Conservation (phyloP, 2,888 invertebrate species). For the Phyto melanocephala region DNA sequence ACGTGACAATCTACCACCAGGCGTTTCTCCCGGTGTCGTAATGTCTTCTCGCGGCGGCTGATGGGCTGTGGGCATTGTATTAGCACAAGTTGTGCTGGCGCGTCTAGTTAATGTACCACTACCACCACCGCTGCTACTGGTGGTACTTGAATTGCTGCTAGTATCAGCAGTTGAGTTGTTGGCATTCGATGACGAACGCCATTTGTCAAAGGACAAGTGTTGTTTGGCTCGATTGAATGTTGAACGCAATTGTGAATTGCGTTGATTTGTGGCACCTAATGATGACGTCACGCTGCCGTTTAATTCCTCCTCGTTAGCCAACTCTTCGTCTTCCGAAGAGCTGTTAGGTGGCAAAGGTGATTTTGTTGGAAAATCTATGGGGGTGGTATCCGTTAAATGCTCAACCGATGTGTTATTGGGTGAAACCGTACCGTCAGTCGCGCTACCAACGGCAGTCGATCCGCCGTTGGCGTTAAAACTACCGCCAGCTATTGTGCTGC, state of each 20-base stretch:
- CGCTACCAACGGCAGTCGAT: conserved; percentile 69
- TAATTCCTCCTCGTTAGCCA: conserved; percentile 76
- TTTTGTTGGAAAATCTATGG: conserved; percentile 77
- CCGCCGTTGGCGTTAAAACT: conserved; percentile 77
- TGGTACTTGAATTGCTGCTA: conserved; percentile 57
- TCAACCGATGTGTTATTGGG: conserved; percentile 37
- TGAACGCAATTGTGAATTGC: conserved; percentile 88
- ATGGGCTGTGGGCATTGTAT: conserved; percentile 70
- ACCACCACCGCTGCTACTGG: conserved; percentile 54
- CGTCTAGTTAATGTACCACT: conserved; percentile 71
- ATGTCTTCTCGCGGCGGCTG: conserved; percentile 72
- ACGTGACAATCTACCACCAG: conserved; percentile 88
- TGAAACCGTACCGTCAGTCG: conserved; percentile 67
- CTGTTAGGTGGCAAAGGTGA: conserved; percentile 71
- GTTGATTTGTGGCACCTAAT: conserved; percentile 79
- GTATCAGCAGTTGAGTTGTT: conserved; percentile 61
- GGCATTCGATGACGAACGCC: conserved; percentile 81
- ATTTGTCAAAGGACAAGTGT: conserved; percentile 86
- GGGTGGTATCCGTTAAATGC: conserved; percentile 78
- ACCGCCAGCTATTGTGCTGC: conserved; percentile 76
- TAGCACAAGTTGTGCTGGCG: conserved; percentile 70
- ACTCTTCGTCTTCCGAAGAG: conserved; percentile 85
- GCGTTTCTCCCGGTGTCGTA: conserved; percentile 83
- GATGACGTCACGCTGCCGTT: conserved; percentile 75
- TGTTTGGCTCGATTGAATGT: conserved; percentile 90